Evolutionary conservation across 2,797 vertebrate species (phyloP), one percentile per base, ranked within the genome.

Genomic region (Falco naumanni): DNA sequence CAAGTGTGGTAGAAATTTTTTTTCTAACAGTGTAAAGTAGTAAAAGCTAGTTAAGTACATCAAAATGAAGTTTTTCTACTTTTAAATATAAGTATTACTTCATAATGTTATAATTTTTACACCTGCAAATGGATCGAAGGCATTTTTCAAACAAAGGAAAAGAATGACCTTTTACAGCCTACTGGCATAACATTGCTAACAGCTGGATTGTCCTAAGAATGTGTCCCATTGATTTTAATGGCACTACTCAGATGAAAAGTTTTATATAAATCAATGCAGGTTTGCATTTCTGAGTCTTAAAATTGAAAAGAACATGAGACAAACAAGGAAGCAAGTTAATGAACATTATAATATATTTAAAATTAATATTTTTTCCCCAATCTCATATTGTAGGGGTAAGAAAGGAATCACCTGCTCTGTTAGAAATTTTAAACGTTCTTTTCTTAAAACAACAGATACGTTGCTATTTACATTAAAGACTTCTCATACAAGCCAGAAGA

Each of bases 401-500:
- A 66, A 87, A 85, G 28, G 29, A 68, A 77, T 92, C n/a, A 56
- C 41, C 77, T 87, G 15, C 71, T 92, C 53, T 85, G 53, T 45
- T 89, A 90, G 53, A 93, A 92, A 79, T 90, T 80, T 74, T 72
- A 93, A 64, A 74, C 21, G 56, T 54, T 4, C 22, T 84, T 89
- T 89, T 72, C 59, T 81, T 85, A 54, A 87, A 89, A 92, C 43
- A 94, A 51, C 9, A 84, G 72, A 59, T 69, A 64, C 3, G 13
- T 31, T 82, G 15, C 28, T 93, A 22, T 75, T 94, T 87, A 68
- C n/a, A 79, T 82, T 64, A 89, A 95, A 95, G 86, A 63, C 25
- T 84, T 84, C n/a, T 82, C 51, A 50, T 77, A 71, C 11, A 47
- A 93, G 45, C 59, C 64, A 54, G 41, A 79, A 86, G 51, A 87